Conservation (phyloP, 2,888 invertebrate species). For the Drosophila aldrichi region DNA sequence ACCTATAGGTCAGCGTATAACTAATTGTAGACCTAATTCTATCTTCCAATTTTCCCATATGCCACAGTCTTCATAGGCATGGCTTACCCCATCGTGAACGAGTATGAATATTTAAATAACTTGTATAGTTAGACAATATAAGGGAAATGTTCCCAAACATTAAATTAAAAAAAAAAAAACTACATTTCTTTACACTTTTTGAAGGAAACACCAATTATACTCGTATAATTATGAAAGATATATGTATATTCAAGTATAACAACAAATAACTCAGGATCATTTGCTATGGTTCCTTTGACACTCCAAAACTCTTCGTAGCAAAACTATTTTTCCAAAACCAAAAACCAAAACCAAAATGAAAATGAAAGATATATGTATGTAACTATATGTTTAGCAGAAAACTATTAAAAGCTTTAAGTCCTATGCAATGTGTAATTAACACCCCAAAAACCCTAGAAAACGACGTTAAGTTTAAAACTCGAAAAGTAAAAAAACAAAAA, state of each 20-base stretch:
- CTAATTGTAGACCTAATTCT: not conserved
- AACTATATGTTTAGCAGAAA: slow-evolving; percentile 16
- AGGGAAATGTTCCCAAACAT: slow-evolving; percentile 73
- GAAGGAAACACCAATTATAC: slow-evolving; percentile 63
- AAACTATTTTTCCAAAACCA: slow-evolving; percentile 21
- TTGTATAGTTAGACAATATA: slow-evolving; percentile 83
- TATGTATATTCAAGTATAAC: slow-evolving; percentile 30
- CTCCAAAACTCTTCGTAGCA: slow-evolving; percentile 23
- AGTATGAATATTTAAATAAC: slow-evolving; percentile 43
- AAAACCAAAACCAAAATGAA: not conserved
- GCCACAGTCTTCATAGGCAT: no score
- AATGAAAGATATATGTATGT: not conserved
- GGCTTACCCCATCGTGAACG: no score
- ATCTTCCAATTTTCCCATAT: no score
- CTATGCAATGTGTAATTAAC: slow-evolving; percentile 40
- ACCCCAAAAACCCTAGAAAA: not conserved
- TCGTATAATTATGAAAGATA: slow-evolving; percentile 22
- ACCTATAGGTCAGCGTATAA: not conserved
- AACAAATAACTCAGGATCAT: slow-evolving; percentile 49
- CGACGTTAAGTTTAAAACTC: not conserved
- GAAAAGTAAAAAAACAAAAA: not conserved
- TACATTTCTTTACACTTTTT: slow-evolving; percentile 61
- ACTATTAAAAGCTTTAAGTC: slow-evolving; percentile 37
- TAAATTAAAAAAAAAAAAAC: slow-evolving; percentile 38
- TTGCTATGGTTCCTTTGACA: slow-evolving; percentile 48